Conservation (phyloP, 2,797 vertebrate species). For the Darevskia nairensis region DNA sequence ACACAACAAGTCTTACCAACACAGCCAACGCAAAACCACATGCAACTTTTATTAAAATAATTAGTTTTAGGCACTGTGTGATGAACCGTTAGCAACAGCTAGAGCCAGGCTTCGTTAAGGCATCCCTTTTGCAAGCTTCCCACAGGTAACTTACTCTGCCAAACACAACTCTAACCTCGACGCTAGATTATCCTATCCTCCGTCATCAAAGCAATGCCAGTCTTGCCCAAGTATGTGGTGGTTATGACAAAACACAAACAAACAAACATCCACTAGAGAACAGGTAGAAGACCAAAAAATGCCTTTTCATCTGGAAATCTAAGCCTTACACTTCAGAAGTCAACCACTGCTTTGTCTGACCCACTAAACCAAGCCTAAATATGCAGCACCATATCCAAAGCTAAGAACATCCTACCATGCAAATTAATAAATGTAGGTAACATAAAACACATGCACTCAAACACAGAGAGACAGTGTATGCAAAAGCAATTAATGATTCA, state of each 20-base stretch:
- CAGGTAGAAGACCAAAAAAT: conserved; percentile 49
- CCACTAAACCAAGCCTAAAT: conserved; percentile 47
- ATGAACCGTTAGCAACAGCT: conserved; percentile 77
- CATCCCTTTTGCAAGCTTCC: conserved; percentile 60
- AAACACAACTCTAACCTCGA: conserved; percentile 35
- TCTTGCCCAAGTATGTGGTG: conserved; percentile 62
- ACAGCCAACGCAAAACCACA: conserved; percentile 73
- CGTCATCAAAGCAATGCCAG: conserved; percentile 50
- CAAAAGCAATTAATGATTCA: conserved; percentile 70
- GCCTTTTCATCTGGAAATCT: conserved; percentile 27
- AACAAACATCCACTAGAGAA: conserved; percentile 63
- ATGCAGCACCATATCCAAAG: conserved; percentile 68
- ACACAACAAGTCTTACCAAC: conserved; percentile 69
- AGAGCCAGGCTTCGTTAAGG: conserved; percentile 71
- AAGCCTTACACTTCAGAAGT: conserved; percentile 49
- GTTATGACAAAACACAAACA: conserved; percentile 55
- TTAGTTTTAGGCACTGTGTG: conserved; percentile 74
- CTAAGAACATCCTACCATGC: conserved; percentile 62
- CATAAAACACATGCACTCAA: conserved; percentile 68
- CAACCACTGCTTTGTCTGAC: conserved; percentile 36
- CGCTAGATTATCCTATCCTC: conserved; percentile 48
- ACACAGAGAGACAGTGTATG: conserved; percentile 63
- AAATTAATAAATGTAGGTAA: conserved; percentile 66
- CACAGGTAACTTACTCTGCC: conserved; percentile 30
- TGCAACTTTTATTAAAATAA: conserved; percentile 74